Evolutionary conservation across 2,113 vertebrate genomes (phyloP), one percentile per base, ranked within the genome.

Genomic region (Callorhinus ursinus): DNA sequence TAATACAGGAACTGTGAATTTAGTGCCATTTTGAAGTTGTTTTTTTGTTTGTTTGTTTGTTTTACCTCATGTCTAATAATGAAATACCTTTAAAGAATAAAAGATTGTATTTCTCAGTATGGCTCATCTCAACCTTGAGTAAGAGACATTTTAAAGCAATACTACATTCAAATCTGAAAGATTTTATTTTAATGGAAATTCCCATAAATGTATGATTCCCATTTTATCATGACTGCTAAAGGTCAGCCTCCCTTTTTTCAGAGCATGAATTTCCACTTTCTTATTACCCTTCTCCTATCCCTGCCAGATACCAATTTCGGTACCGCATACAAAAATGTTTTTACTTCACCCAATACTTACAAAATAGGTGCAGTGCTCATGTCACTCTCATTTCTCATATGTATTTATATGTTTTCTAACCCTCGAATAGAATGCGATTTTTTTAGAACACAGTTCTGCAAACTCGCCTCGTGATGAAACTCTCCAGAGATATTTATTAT

Each of bases 181-280:
- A 11, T 69, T 95, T 90, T 81, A 33, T 88, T 92, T 93, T 95
- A 85, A 72, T 95, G 67, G 57, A 93, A 93, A 95, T 92, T 76
- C 89, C 55, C 42, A 82, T 72, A 84, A 88, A 72, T 49, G 36
- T 82, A 51, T 88, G 76, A 92, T 85, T 85, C 18, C 12, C 53
- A 65, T 90, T 76, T 95, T 92, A 82, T 65, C n/a, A 49, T 84
- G 61, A 88, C 79, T 90, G 4, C 82, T 93, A 55, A 72, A 95
- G 69, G 28, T 85, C 72, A 86, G 18, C 51, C 90, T 94, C 61
- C 33, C 49, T 95, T 80, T 96, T 86, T 22, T 39, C 21, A 85
- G 67, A 65, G 28, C 33, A 63, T 21, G 28, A 86, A 80, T 74
- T 94, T 96, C 55, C 42, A 87, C 26, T 82, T 42, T 76, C 77